Conservation (phyloP, 1,140 invertebrate genomes). For the Hypothenemus hampei region DNA sequence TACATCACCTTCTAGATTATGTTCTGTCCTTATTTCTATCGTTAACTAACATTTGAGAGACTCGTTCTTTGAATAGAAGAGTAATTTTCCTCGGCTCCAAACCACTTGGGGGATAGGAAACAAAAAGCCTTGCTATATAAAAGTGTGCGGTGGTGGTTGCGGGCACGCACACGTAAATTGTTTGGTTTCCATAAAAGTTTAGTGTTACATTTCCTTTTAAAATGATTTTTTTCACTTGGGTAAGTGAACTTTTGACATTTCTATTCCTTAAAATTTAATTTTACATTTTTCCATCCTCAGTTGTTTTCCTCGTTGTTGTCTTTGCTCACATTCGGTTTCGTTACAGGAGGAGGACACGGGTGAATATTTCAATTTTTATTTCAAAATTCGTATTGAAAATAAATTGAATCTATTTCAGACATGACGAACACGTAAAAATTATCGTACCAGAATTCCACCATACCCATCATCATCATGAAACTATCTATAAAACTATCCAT, state of each 20-base stretch:
- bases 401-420: slow-evolving; percentile 3
- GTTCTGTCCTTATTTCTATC: slow-evolving; percentile 9
- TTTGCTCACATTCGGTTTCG: not conserved
- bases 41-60: not conserved
- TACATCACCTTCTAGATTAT: slow-evolving; percentile 7
- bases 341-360: slow-evolving; percentile 19
- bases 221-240: slow-evolving; percentile 21
- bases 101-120: no score
- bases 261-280: not conserved
- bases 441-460: slow-evolving; percentile 21
- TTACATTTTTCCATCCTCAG: slow-evolving; percentile 8
- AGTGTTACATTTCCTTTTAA: not conserved
- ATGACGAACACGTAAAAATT: slow-evolving; percentile 21
- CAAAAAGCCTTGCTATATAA: no score
- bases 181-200: not conserved
- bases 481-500: slow-evolving; percentile 22
- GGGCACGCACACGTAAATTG: not conserved
- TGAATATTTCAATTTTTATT: slow-evolving; percentile 4
- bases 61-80: no score
- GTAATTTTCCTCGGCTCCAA: no score
- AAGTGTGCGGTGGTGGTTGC: not conserved
- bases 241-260: not conserved
- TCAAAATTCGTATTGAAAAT: not conserved
- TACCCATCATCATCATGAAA: slow-evolving; percentile 22
- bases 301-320: slow-evolving; percentile 12